Percentiles rank a stretch among this genome's conserved stretches.
Conservation (phyloP, 2,113 vertebrate species). For the Anthoscopus minutus region DNA sequence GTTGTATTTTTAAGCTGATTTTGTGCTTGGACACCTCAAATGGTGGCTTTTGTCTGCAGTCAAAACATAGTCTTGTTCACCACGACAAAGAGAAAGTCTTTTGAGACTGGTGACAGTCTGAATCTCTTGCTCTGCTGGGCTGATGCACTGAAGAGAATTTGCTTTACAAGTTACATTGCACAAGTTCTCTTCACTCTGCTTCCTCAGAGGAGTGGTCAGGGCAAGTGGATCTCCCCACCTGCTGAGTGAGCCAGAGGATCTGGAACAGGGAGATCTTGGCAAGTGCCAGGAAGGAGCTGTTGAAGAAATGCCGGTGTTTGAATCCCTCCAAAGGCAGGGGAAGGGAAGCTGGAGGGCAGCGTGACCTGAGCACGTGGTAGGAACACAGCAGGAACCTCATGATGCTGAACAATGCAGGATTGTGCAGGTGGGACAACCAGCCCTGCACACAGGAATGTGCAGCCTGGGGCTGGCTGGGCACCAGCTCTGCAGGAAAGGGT, state of each 20-base stretch:
- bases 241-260: not conserved
- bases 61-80: not conserved
- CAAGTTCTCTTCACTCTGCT: not conserved
- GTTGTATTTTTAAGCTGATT: not conserved
- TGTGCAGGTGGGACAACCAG: not conserved
- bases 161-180: not conserved
- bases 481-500: not conserved
- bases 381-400: not conserved
- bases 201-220: not conserved
- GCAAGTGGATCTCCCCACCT: not conserved
- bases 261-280: not conserved
- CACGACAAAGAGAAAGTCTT: not conserved
- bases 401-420: rapidly evolving
- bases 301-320: not conserved
- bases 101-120: not conserved
- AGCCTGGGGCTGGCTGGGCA: not conserved
- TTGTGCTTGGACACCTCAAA: not conserved
- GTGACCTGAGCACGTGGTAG: not conserved
- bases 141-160: not conserved
- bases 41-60: not conserved
- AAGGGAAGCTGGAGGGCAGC: not conserved
- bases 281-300: not conserved
- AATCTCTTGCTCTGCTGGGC: not conserved
- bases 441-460: not conserved
- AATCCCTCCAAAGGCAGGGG: not conserved